These are phyloP conservation scores for Dryobotodes eremita DNA, from an alignment of 2,888 invertebrate species.

Conservation along the genomic window DNA sequence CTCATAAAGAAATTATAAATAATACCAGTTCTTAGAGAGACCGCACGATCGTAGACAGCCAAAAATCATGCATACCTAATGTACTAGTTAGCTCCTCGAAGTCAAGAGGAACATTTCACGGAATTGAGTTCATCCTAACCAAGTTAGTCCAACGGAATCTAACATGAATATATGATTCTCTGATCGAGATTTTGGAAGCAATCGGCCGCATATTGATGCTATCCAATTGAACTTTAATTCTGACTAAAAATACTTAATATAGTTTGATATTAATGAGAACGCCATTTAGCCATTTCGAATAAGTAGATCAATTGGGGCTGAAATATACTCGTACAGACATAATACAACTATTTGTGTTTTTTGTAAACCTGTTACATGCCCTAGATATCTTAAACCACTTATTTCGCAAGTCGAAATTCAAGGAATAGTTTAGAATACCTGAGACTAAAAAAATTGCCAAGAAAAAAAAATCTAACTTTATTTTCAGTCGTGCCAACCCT, in stretches of 20 bases:
- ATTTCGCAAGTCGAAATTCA: not conserved
- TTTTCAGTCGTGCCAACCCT: not conserved
- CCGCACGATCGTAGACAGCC: not conserved
- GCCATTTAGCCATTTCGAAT: not conserved
- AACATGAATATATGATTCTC: constrained; percentile 55
- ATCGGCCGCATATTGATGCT: constrained; percentile 17
- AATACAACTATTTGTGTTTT: not conserved
- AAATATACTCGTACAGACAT: no score
- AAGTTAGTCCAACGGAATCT: constrained; percentile 46
- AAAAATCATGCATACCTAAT: constrained; percentile 44
- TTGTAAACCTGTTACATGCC: not conserved
- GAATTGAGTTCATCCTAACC: constrained; percentile 48
- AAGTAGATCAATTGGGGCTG: not conserved
- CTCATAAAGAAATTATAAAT: not conserved
- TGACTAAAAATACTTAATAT: not conserved
- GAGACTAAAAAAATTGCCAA: not conserved
- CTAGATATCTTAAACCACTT: not conserved
- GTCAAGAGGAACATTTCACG: constrained; percentile 44
- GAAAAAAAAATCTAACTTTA: not conserved
- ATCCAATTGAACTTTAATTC: not conserved
- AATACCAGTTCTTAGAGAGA: not conserved
- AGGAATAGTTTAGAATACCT: not conserved
- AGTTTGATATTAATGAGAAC: not conserved
- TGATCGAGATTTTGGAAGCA: constrained; percentile 42
- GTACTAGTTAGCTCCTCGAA: constrained; percentile 45